Evolutionary conservation across 1,140 invertebrate species (phyloP).

Genomic region (Drosophila subpulchrella): DNA sequence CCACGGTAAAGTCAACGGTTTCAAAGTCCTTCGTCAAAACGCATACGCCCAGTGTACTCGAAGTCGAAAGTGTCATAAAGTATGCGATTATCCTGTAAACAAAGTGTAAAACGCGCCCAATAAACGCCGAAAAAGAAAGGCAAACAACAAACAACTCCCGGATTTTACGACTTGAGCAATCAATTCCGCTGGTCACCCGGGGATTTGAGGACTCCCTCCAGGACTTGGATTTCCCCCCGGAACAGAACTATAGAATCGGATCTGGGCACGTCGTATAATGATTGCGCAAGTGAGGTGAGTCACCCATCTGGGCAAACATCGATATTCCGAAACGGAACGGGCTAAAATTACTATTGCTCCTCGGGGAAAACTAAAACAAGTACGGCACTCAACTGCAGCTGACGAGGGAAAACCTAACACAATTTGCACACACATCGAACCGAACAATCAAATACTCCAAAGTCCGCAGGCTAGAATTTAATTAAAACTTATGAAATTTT

Average conservation of each 20-base stretch:
- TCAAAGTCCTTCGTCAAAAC: constrained; percentile 50
- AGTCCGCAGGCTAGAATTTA: constrained; percentile 49
- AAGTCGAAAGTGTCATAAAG: constrained; percentile 78
- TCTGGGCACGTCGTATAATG: constrained; percentile 69
- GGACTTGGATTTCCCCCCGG: neutral
- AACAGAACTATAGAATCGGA: constrained; percentile 49
- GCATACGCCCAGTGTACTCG: constrained; percentile 32
- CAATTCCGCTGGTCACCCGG: constrained; percentile 55
- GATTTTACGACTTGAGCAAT: constrained; percentile 70
- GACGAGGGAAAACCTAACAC: neutral
- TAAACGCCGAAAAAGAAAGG: constrained; percentile 14
- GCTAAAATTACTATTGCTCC: constrained; percentile 16
- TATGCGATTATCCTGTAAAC: constrained; percentile 81
- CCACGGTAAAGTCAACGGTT: constrained; percentile 51
- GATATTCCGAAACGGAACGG: neutral
- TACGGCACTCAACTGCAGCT: constrained; percentile 9
- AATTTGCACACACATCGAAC: constrained; percentile 13
- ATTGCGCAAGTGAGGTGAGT: constrained; percentile 71
- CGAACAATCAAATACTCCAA: constrained; percentile 34
- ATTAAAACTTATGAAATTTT: constrained; percentile 73
- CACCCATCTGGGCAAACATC: constrained; percentile 1
- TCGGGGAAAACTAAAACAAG: constrained; percentile 15
- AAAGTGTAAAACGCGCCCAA: constrained; percentile 73
- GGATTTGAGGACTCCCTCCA: constrained; percentile 3
- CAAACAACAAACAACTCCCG: constrained; percentile 33